Base-by-base conservation (phyloP, 2,113 vertebrate species). In the Centropristis striata region DNA sequence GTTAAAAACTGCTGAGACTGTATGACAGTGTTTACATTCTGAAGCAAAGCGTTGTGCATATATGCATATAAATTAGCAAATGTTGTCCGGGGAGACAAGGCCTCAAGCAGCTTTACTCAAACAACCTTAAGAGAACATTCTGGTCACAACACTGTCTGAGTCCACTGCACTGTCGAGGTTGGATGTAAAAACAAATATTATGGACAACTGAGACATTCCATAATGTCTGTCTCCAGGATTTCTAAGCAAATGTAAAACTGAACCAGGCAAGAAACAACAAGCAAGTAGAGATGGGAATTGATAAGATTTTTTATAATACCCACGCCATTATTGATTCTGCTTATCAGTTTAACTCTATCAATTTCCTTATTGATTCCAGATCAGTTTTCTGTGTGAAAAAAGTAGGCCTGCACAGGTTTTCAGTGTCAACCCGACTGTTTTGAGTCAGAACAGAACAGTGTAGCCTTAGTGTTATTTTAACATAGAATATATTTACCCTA, bases 171-270 rank as follows among this genome's bases (percentile, higher is more conserved):
- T 69, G 60, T 68, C 20, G 42, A 73, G 55, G 63, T 8, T 32
- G 37, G 37, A 54, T 54, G 66, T 55, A 47, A 76, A 68, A 75
- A 61, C 55, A 79, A 71, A 58, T 44, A 72, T 61, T 20, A 36
- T 59, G 42, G 21, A 42, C 14, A 67, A 44, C 53, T 53, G 28
- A 65, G 13, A 63, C 51, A 71, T 71, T 47, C 55, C 32, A 8
- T 65, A 36, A 66, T 18, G 27, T 67, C 23, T 55, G 21, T 32
- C 18, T 61, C 21, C 18, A 27, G 25, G 20, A 37, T 27, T 64
- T 55, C 36, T 32, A 69, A 39, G 44, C 18, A 6, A 12, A 25
- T 44, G 6, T 57, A 14, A 66, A 67, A 28, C 39, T 11, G 20
- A 11, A 28, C 18, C 23, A 75, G 13, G 9, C 20, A 50, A 77